Conservation (phyloP, 2,113 vertebrate species). For the Apus apus region DNA sequence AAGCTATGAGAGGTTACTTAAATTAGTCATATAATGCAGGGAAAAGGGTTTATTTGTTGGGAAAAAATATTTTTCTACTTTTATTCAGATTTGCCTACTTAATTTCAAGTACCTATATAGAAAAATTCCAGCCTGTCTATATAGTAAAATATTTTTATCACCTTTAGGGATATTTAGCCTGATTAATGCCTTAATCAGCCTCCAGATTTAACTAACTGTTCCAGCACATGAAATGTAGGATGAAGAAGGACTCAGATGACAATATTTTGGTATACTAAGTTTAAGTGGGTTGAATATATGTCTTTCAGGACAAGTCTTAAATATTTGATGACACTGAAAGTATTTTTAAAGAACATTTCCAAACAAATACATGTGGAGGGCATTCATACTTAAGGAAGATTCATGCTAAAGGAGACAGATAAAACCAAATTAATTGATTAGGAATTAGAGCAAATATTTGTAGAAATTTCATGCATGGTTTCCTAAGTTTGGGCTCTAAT, state of each 20-base stretch:
- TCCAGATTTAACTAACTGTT: neutral
- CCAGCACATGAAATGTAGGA: neutral
- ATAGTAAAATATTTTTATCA: neutral
- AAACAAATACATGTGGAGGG: neutral
- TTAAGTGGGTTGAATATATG: neutral
- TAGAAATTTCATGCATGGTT: neutral
- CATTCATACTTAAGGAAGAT: neutral
- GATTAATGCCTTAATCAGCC: too few relatives aligned
- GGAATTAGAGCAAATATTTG: neutral
- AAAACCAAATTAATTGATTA: neutral
- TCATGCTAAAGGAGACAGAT: neutral
- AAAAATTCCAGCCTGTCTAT: neutral
- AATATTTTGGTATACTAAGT: neutral
- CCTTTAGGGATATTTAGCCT: neutral
- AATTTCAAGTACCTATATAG: neutral
- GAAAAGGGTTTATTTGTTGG: neutral
- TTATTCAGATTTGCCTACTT: neutral
- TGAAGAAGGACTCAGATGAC: neutral
- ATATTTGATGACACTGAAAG: neutral
- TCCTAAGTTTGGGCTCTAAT: fast-evolving
- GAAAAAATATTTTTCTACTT: neutral
- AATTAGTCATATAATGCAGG: neutral
- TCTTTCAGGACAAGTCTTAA: neutral
- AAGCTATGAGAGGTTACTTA: neutral
- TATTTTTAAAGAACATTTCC: neutral